These are phyloP conservation scores for Agriopis leucophaearia DNA, from an alignment of 2,888 invertebrate species.

Conservation along the genomic window DNA sequence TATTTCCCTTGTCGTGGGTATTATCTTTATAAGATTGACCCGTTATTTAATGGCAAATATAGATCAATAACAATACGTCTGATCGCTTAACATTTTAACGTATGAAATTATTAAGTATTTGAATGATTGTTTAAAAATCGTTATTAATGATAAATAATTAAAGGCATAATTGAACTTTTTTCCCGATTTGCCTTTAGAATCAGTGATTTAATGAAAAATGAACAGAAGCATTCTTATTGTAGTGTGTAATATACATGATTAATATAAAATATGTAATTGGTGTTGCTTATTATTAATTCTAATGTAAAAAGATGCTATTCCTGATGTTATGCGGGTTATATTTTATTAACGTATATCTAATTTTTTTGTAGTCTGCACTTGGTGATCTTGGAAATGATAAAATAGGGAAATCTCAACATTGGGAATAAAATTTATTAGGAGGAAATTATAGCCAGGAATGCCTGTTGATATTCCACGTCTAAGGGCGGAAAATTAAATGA, in stretches of 20 bases:
- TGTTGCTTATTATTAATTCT: constrained; percentile 28
- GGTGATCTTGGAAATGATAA: constrained; percentile 15
- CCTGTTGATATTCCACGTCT: too few species aligned
- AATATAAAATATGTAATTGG: constrained; percentile 10
- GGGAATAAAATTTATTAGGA: too few species aligned
- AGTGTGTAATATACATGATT: neutral
- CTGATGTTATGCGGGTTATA: constrained; percentile 32
- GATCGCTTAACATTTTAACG: neutral
- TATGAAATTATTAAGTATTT: neutral
- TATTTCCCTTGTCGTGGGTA: neutral
- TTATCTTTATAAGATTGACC: neutral
- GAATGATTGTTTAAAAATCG: neutral
- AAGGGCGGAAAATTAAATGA: too few species aligned
- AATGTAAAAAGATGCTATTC: constrained; percentile 37
- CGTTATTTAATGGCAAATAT: neutral
- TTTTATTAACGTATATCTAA: constrained; percentile 21
- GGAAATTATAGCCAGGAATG: too few species aligned
- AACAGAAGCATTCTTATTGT: constrained; percentile 14
- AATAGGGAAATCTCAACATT: too few species aligned
- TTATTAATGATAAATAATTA: neutral
- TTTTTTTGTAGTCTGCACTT: constrained; percentile 10
- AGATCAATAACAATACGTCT: neutral
- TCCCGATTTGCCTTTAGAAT: neutral
- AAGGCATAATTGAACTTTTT: neutral
- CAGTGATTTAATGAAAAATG: neutral